phyloP scores from a whole-genome alignment of 2,888 invertebrate species.

The Thysanoteuthis rhombus region DNA sequence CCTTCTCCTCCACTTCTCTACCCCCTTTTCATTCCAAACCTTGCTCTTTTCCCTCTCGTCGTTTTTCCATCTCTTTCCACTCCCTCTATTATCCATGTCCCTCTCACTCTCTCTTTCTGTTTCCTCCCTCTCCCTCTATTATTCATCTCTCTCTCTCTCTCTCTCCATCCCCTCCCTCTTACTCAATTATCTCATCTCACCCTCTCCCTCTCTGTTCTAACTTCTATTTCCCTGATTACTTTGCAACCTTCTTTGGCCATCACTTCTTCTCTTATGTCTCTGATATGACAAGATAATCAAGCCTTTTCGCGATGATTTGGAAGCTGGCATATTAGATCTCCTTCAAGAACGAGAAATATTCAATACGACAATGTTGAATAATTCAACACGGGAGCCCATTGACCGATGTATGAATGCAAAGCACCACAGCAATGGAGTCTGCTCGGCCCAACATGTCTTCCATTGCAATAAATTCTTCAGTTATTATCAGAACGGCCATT shows the following conservation, averaged over 20 bases:
- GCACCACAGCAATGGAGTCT: background rate
- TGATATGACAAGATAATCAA: conserved; percentile 12
- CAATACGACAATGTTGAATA: background rate
- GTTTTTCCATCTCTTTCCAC: background rate
- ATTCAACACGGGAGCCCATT: background rate
- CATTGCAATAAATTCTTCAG: conserved; percentile 12
- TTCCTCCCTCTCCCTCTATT: background rate
- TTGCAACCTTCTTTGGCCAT: background rate
- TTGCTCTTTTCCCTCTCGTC: background rate
- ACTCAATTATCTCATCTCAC: background rate
- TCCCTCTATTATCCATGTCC: background rate
- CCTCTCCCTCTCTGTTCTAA: background rate
- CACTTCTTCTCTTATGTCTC: background rate
- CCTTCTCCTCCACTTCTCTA: background rate
- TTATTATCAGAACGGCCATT: background rate
- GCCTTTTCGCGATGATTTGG: background rate
- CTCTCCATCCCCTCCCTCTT: background rate
- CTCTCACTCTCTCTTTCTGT: background rate
- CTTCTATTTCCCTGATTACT: background rate
- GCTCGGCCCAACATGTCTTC: background rate
- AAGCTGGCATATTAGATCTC: background rate
- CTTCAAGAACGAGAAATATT: background rate
- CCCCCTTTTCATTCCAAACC: background rate
- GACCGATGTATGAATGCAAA: background rate
- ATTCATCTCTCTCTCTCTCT: background rate